Base-by-base conservation (phyloP, 2,888 invertebrate genomes). In the Drosophila flavopinicola region DNA sequence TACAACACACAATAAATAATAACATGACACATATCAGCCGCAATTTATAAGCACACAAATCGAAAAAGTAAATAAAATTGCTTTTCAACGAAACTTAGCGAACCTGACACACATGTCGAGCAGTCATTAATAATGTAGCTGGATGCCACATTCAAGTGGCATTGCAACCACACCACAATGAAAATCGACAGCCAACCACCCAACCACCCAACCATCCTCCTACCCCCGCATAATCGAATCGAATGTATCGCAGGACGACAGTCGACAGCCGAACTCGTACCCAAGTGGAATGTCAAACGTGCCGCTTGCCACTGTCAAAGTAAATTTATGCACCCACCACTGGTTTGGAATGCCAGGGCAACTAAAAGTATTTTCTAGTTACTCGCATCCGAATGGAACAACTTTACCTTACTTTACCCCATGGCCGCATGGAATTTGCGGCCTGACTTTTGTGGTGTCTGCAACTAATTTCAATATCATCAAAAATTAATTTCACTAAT, bases 401-500 rank as follows among this genome's bases (percentile, higher is more conserved):
- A 49, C 47, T 59, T 45, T 51, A 29, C 44, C n/a, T n/a, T 20
- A 33, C 27, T 29, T 32, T 32, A 11, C 42, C 13, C 4, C 15
- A 2, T n/a, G 0, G 11, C 6, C 2, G 41, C 47, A 47, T 35
- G 25, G 47, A 51, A 56, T 48, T 60, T 73, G 67, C 51, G 33
- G 63, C 44, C 39, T 38, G 60, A 52, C 58, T 54, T 57, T 59
- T 57, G 42, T 72, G 65, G 77, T 75, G 86, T 73, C 87, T 85
- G 87, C 82, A 76, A 88, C 88, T 89, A 88, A 89, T 89, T 89
- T 89, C 86, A 89, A 89, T 89, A 89, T 89, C 90, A 89, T 89
- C 90, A 89, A 89, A 89, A 88, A 89, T 89, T 89, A 89, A 89
- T 89, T 89, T 84, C 85, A 87, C 85, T 89, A 89, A 89, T 89